These are phyloP conservation scores for Callionymus lyra DNA, from an alignment of 2,113 vertebrate species.

Conservation along the genomic window DNA sequence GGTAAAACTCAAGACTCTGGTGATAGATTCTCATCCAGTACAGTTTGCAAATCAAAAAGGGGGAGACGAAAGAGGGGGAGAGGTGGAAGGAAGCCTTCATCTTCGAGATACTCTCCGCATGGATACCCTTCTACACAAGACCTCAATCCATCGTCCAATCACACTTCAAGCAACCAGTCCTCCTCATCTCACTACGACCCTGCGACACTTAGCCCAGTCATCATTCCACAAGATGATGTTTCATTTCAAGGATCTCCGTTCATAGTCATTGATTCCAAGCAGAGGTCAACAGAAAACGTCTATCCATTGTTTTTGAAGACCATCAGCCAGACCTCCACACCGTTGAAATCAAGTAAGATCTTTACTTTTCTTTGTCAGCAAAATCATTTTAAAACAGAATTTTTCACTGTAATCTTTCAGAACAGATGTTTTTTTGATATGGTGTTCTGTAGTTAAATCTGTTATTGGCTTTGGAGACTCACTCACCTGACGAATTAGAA, in stretches of 20 bases:
- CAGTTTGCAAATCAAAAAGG: not conserved
- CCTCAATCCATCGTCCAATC: not conserved
- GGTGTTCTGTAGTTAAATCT: no score
- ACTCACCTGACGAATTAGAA: no score
- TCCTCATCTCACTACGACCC: not conserved
- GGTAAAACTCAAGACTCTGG: conserved; percentile 8
- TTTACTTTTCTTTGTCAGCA: not conserved
- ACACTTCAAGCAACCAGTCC: not conserved
- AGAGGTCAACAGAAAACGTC: not conserved
- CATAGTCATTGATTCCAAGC: not conserved
- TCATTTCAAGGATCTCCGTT: not conserved
- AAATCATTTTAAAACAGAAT: no score
- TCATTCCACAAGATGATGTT: not conserved
- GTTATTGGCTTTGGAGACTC: no score
- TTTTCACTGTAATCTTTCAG: no score
- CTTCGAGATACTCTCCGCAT: not conserved
- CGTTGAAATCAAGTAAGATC: conserved; percentile 25
- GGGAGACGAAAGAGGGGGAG: conserved; percentile 26
- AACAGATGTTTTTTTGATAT: no score
- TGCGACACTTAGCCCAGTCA: not conserved
- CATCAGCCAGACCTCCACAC: not conserved
- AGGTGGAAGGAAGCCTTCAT: conserved; percentile 6
- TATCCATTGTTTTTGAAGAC: conserved; percentile 33
- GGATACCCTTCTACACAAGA: not conserved
- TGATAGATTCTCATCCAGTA: conserved; percentile 1